phyloP scores from a whole-genome alignment of 2,888 invertebrate species.

The Margaritifera margaritifera region DNA sequence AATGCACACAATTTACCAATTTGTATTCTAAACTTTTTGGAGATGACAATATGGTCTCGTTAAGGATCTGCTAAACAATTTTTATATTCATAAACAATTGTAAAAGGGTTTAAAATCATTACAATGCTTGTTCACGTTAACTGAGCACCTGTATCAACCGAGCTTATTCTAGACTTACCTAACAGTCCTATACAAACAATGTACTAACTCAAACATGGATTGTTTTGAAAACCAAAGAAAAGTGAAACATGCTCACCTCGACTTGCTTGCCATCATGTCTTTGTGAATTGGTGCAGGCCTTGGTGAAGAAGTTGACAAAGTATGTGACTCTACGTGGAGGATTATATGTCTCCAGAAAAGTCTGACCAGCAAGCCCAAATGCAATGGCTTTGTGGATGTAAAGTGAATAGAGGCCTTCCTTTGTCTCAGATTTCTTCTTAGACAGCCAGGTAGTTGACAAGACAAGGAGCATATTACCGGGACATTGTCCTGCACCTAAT shows the following conservation, averaged over 20 bases:
- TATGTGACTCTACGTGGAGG: slow-evolving; percentile 39
- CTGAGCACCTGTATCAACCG: too few relatives aligned
- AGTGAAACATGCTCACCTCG: slow-evolving; percentile 5
- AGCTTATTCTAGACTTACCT: too few relatives aligned
- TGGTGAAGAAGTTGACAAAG: slow-evolving; percentile 35
- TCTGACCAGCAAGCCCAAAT: slow-evolving; percentile 26
- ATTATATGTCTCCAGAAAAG: slow-evolving; percentile 31
- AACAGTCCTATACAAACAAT: too few relatives aligned
- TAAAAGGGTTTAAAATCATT: too few relatives aligned
- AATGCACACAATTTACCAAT: too few relatives aligned
- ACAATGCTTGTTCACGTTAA: too few relatives aligned
- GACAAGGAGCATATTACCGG: slow-evolving; percentile 36
- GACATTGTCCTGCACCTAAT: slow-evolving; percentile 32
- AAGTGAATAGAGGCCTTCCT: slow-evolving; percentile 15
- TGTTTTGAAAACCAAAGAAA: too few relatives aligned
- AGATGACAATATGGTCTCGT: too few relatives aligned
- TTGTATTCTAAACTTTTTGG: too few relatives aligned
- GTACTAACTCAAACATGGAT: too few relatives aligned
- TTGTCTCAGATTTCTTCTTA: slow-evolving; percentile 10
- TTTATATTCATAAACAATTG: too few relatives aligned
- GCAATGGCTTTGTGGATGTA: slow-evolving; percentile 38
- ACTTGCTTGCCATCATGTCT: slow-evolving; percentile 29
- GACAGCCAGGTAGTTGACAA: slow-evolving; percentile 38
- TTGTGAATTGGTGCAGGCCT: slow-evolving; percentile 22
- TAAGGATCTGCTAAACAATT: too few relatives aligned